These are phyloP conservation scores for Tetragonula carbonaria DNA, from an alignment of 2,888 invertebrate genomes.

Conservation along the genomic window DNA sequence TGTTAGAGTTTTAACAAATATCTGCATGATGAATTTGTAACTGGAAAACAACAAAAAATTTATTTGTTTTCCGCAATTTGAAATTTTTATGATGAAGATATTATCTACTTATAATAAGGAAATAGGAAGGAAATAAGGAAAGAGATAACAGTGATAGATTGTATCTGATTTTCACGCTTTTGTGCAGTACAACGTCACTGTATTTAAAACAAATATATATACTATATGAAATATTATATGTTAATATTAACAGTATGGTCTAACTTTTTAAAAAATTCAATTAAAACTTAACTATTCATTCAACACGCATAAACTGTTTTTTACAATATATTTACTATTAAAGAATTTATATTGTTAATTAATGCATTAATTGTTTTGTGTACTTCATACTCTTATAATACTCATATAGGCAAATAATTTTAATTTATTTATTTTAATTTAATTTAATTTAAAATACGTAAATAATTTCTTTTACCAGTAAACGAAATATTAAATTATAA, in stretches of 20 bases:
- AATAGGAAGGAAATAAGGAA: too few relatives aligned
- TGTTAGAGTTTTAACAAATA: slow-evolving; percentile 97
- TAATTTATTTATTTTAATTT: too few relatives aligned
- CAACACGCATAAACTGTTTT: neutral
- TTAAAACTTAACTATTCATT: neutral
- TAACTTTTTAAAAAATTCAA: neutral
- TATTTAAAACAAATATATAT: neutral
- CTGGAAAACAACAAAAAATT: slow-evolving; percentile 35
- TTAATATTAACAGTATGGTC: neutral
- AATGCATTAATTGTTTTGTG: neutral
- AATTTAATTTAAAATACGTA: neutral
- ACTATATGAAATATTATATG: neutral
- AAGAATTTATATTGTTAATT: neutral
- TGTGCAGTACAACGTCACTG: neutral
- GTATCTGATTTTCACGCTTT: neutral
- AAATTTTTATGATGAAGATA: slow-evolving; percentile 31
- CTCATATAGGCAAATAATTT: neutral
- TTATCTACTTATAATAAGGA: neutral
- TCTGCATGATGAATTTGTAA: slow-evolving; percentile 90
- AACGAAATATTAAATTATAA: neutral
- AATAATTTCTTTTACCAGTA: neutral
- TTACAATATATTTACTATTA: neutral
- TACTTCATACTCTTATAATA: neutral
- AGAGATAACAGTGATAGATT: neutral
- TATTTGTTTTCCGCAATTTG: neutral